phyloP scores from a whole-genome alignment of 2,113 vertebrate species.

The Eretmochelys imbricata region DNA sequence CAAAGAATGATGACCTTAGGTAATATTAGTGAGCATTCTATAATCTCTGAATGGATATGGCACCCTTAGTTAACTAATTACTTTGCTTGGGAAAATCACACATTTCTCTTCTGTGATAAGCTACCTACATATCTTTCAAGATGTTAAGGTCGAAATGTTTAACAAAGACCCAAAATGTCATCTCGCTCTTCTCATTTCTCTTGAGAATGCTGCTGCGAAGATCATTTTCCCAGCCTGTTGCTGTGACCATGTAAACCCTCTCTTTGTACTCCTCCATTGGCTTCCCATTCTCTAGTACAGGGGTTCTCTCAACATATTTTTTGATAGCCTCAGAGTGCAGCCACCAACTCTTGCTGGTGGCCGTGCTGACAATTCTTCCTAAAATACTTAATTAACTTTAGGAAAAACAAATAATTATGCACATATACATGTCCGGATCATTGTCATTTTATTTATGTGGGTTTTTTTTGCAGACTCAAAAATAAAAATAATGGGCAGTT shows the following conservation, averaged over 20 bases:
- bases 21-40: neutral
- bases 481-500: too few species aligned
- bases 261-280: neutral
- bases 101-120: neutral
- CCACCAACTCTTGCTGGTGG: too few species aligned
- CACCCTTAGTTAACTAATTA: neutral
- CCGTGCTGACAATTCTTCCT: too few species aligned
- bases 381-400: too few species aligned
- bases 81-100: neutral
- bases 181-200: neutral
- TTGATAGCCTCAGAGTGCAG: too few species aligned
- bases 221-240: neutral
- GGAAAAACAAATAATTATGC: too few species aligned
- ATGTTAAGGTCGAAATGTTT: conserved; percentile 15
- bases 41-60: neutral
- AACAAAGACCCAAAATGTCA: neutral
- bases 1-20: neutral
- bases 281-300: neutral
- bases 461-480: too few species aligned
- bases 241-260: neutral
- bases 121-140: neutral
- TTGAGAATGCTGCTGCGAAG: conserved; percentile 12
- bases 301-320: too few species aligned
- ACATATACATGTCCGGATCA: too few species aligned
- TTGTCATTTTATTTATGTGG: too few species aligned